Percentiles rank a stretch among this genome's conserved stretches.
phyloP scores from a whole-genome alignment of 1,140 invertebrate species.

The Zaprionus ghesquierei region DNA sequence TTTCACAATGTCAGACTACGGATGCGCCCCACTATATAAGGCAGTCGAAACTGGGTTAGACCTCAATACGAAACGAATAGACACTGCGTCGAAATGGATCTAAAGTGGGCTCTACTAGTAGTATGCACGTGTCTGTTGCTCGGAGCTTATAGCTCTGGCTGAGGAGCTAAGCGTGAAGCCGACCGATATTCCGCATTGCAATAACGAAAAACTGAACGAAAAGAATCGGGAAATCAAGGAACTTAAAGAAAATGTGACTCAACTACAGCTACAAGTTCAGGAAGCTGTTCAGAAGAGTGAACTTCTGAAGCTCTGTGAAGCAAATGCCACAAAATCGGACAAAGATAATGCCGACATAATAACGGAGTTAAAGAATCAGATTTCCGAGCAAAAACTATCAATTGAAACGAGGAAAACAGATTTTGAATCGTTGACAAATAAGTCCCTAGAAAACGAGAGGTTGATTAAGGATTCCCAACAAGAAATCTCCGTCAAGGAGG shows the following conservation, averaged over 20 bases:
- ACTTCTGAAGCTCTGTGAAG: neutral
- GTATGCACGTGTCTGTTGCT: neutral
- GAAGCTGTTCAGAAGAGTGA: neutral
- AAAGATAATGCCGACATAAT: neutral
- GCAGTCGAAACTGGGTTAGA: neutral
- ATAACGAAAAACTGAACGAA: neutral
- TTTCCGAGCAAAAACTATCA: neutral
- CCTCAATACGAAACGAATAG: neutral
- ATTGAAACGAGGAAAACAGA: neutral
- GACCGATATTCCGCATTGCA: neutral
- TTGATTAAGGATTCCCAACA: neutral
- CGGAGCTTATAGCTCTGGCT: neutral
- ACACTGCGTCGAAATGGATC: neutral
- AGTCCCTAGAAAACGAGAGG: neutral
- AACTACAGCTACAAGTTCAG: neutral
- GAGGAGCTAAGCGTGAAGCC: neutral
- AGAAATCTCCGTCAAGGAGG: neutral
- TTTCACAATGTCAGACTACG: neutral
- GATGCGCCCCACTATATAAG: neutral
- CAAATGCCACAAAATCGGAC: neutral
- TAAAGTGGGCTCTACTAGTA: neutral
- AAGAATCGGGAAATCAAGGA: neutral
- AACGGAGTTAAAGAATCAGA: neutral
- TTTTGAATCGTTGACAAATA: neutral
- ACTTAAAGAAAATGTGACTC: neutral